Conservation (phyloP, 1,140 invertebrate species). For the Prorops nasuta region DNA sequence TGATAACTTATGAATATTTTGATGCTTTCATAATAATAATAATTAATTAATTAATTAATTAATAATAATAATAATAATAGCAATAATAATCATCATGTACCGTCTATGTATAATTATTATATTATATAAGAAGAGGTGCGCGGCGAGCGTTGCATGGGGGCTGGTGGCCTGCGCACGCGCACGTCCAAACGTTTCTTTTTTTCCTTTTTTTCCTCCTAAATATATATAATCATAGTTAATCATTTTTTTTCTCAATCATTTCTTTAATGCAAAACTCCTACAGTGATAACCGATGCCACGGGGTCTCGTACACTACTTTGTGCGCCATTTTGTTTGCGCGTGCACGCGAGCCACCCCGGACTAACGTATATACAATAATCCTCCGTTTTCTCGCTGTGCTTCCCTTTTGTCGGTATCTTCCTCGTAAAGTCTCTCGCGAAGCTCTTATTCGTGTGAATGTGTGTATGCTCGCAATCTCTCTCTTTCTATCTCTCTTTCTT, state of each 20-base stretch:
- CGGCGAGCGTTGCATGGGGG: conserved; percentile 39
- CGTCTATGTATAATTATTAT: conserved; percentile 57
- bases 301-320: conserved; percentile 44
- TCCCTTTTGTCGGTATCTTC: conserved; percentile 15
- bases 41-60: conserved; percentile 11
- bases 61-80: conserved; percentile 32
- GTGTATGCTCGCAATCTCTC: neutral
- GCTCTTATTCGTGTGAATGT: no score
- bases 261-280: conserved; percentile 53
- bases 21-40: conserved; percentile 52
- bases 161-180: conserved; percentile 44
- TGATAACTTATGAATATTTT: conserved; percentile 55
- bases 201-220: conserved; percentile 35
- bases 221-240: conserved; percentile 47
- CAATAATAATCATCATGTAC: conserved; percentile 41
- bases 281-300: conserved; percentile 50
- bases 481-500: neutral
- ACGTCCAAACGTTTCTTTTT: conserved; percentile 36
- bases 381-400: conserved; percentile 17
- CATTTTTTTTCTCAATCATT: conserved; percentile 29
- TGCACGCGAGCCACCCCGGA: conserved; percentile 52
- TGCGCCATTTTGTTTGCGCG: conserved; percentile 44
- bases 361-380: conserved; percentile 54
- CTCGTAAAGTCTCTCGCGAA: neutral
- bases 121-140: conserved; percentile 52